Evolutionary conservation across 2,797 vertebrate species (phyloP).

Genomic region (Phalanger gymnotis): DNA sequence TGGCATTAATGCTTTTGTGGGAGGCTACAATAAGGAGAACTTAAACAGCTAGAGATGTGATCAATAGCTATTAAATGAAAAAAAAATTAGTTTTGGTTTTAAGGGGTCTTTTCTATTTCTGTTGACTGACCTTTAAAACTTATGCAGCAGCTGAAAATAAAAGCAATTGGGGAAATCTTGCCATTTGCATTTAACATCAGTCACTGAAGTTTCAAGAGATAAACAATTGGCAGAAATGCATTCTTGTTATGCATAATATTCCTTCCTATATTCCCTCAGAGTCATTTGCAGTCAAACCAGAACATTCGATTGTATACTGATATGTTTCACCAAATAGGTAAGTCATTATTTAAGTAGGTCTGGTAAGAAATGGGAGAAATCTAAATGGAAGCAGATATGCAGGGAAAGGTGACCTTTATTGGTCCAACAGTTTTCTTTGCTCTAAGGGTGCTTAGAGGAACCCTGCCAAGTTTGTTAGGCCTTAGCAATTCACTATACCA

Average conservation of each 20-base stretch:
- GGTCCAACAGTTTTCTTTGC: slow-evolving; percentile 73
- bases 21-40: slow-evolving; percentile 7
- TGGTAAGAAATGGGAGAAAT: slow-evolving; percentile 75
- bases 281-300: slow-evolving; percentile 17
- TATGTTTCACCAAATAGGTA: slow-evolving; percentile 69
- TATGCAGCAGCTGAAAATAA: slow-evolving; percentile 52
- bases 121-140: slow-evolving; percentile 75
- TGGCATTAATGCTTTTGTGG: slow-evolving; percentile 15
- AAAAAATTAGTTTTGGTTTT: slow-evolving; percentile 65
- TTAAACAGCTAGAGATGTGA: slow-evolving; percentile 15
- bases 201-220: slow-evolving; percentile 6
- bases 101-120: slow-evolving; percentile 65
- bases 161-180: slow-evolving; percentile 56
- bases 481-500: slow-evolving; percentile 78
- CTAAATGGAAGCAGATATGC: slow-evolving; percentile 62
- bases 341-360: slow-evolving; percentile 80
- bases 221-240: background rate
- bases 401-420: slow-evolving; percentile 80
- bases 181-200: slow-evolving; percentile 29
- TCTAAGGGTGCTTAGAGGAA: slow-evolving; percentile 78
- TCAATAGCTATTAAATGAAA: slow-evolving; percentile 62
- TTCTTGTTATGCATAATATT: background rate
- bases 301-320: slow-evolving; percentile 50
- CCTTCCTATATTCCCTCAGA: background rate
- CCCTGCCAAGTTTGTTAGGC: slow-evolving; percentile 78